A percentile compares a stretch with the other conserved stretches of the same genome.
Evolutionary conservation across 2,888 invertebrate genomes (phyloP).

Genomic region (Dasypolia templi): DNA sequence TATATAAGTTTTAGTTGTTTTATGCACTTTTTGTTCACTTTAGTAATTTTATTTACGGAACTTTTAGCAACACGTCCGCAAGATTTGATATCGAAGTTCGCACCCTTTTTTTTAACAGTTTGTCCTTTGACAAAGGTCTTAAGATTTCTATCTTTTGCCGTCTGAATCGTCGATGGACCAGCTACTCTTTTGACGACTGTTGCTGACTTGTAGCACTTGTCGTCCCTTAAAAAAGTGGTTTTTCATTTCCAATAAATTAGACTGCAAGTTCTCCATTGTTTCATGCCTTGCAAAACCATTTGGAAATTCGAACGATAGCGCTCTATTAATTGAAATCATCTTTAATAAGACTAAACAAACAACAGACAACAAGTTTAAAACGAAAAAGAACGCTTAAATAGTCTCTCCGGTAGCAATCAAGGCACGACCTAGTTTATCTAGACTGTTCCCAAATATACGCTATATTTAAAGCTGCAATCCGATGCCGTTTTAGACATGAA

Average conservation of each 20-base stretch:
- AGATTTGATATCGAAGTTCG: neutral
- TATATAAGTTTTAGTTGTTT: no score
- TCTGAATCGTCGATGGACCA: neutral
- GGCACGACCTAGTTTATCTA: slow-evolving; percentile 66
- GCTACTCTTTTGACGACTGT: neutral
- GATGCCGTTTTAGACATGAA: slow-evolving; percentile 43
- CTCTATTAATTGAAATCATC: slow-evolving; percentile 13
- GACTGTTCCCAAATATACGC: slow-evolving; percentile 66
- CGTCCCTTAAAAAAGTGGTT: neutral
- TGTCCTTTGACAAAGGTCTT: neutral
- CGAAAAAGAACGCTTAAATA: slow-evolving; percentile 41
- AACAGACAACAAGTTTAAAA: slow-evolving; percentile 6
- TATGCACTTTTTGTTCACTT: no score
- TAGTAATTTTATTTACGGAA: no score
- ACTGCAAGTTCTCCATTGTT: neutral
- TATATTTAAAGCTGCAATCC: slow-evolving; percentile 67
- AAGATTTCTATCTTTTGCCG: neutral
- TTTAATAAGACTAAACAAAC: slow-evolving; percentile 20
- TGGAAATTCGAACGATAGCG: neutral
- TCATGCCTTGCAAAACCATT: neutral
- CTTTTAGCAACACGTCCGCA: no score
- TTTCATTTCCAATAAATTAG: neutral
- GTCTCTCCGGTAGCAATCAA: slow-evolving; percentile 51
- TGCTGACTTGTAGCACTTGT: neutral
- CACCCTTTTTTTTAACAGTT: neutral